Base-by-base conservation (phyloP, 2,797 vertebrate species). In the Characodon lateralis region DNA sequence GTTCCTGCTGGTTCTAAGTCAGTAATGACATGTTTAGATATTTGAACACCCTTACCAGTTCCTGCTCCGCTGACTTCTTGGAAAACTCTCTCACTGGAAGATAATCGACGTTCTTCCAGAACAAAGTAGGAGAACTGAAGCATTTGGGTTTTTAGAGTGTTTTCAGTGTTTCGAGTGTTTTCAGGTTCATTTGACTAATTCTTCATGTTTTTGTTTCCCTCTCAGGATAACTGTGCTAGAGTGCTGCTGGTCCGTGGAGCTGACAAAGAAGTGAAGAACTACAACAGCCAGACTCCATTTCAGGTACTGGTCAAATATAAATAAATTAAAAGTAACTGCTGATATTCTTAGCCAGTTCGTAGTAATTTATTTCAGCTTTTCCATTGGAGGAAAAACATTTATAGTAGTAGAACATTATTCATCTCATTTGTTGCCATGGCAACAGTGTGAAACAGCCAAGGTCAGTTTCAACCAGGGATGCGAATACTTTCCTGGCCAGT, bases 201-300 rank as follows among this genome's bases (percentile, higher is more conserved):
- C 1, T 69, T 69, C 66, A 43, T 69, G 12, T 6, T 76, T 31
- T 18, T 68, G 18, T 59, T 43, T 43, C 50, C 0, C 72, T 59
- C 85, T 26, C 94, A 99, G 98, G 98, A 98, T 91, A 97, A 96
- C 94, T 99, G 98, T 92, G 97, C 97, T 0, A 92, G 96, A 46
- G 97, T 99, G 83, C 93, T 99, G 87, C 96, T 99, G 0, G 97
- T 97, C 28, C 95, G 97, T 0, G 98, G 98, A 74, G 96, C 97
- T 16, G 94, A 97, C 80, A 99, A 99, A 58, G 97, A 99, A 76
- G 91, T 98, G 41, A 98, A 98, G 91, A 99, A 99, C 90, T 97
- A 96, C 94, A 98, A 98, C 94, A 98, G 96, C 94, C 98, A 99
- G 89, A 97, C 96, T 79, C 96, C 98, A 0, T 98, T 98, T 88